Evolutionary conservation across 2,888 invertebrate species (phyloP).

Genomic region (Erebia ligea): DNA sequence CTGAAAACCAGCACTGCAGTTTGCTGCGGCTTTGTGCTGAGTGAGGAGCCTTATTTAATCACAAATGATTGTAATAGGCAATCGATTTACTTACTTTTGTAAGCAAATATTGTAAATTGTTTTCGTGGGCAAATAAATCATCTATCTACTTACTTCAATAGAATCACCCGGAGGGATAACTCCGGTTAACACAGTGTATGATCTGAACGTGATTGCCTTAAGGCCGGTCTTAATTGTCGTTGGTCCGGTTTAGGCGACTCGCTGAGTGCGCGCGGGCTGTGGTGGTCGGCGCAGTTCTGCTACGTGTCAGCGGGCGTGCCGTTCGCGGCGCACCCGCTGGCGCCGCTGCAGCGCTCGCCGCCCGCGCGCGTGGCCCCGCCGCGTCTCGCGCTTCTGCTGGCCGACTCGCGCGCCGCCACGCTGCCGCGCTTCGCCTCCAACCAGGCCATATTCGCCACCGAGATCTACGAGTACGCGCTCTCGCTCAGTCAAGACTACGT

Average conservation of each 20-base stretch:
- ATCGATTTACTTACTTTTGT: too few relatives aligned
- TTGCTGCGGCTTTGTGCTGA: too few relatives aligned
- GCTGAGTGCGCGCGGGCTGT: slow-evolving; percentile 88
- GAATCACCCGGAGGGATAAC: too few relatives aligned
- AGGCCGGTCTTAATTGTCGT: too few relatives aligned
- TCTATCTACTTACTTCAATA: too few relatives aligned
- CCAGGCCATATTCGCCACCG: slow-evolving; percentile 96
- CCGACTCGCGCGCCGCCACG: slow-evolving; percentile 85
- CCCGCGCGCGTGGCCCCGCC: slow-evolving; percentile 61
- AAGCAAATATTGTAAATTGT: too few relatives aligned
- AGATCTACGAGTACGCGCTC: slow-evolving; percentile 97
- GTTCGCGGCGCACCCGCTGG: slow-evolving; percentile 73
- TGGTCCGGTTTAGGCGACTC: slow-evolving; percentile 85
- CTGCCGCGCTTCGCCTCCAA: slow-evolving; percentile 89
- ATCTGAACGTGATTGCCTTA: too few relatives aligned
- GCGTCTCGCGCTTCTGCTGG: slow-evolving; percentile 92
- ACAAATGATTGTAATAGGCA: too few relatives aligned
- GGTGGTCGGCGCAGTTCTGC: slow-evolving; percentile 97
- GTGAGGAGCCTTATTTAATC: too few relatives aligned
- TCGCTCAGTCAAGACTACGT: slow-evolving; percentile 89
- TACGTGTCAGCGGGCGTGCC: slow-evolving; percentile 93
- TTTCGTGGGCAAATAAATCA: too few relatives aligned
- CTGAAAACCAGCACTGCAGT: too few relatives aligned
- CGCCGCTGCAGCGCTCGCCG: slow-evolving; percentile 49
- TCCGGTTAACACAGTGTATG: too few relatives aligned